A percentile compares a stretch with the other conserved stretches of the same genome.
These are phyloP conservation scores for Eurypyga helias DNA, from an alignment of 2,113 vertebrate genomes.

Conservation along the genomic window DNA sequence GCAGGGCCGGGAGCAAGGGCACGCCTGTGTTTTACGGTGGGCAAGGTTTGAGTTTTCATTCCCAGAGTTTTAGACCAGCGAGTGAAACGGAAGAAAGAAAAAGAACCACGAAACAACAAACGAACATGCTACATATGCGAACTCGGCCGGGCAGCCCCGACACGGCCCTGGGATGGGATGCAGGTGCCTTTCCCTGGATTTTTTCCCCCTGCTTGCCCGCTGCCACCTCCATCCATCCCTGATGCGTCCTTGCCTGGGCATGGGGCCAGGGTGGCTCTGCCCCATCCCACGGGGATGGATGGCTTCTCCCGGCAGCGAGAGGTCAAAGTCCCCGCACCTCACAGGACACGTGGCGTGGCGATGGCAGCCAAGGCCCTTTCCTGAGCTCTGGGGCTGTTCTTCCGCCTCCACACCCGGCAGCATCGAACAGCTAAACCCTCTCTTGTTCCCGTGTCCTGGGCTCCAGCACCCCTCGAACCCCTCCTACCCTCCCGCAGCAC, in stretches of 20 bases:
- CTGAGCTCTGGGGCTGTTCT: neutral
- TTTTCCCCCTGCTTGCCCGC: neutral
- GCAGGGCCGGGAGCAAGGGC: neutral
- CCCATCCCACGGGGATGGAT: neutral
- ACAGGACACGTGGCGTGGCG: rapidly evolving
- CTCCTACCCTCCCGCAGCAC: neutral
- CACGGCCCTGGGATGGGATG: neutral
- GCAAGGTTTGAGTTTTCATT: neutral
- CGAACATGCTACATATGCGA: conserved; percentile 63
- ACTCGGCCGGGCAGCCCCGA: neutral
- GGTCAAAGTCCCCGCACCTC: neutral
- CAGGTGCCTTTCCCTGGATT: neutral
- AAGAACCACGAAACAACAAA: neutral
- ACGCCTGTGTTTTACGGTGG: neutral
- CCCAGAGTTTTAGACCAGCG: conserved; percentile 47
- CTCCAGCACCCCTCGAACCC: neutral
- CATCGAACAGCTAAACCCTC: neutral
- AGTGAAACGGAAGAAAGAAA: neutral
- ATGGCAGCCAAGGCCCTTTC: neutral
- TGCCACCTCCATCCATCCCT: neutral
- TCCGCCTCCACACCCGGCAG: neutral
- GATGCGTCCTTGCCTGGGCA: rapidly evolving
- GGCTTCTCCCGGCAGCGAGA: neutral
- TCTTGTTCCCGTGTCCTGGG: neutral
- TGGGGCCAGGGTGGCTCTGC: neutral